Evolutionary conservation across 2,113 vertebrate genomes (phyloP).

Genomic region (Lathamus discolor): DNA sequence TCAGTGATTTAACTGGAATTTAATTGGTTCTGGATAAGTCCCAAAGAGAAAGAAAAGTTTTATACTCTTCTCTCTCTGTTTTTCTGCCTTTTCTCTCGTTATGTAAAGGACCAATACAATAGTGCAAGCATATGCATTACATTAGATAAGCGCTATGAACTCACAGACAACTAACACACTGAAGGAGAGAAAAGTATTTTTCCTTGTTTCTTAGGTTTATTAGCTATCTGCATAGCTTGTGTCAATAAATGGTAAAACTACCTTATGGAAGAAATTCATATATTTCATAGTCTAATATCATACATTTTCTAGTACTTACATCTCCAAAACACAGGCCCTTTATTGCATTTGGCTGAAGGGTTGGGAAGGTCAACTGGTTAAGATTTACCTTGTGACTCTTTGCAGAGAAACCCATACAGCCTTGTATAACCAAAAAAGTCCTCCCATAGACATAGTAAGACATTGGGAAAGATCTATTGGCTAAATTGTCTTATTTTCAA

Average conservation of each 20-base stretch:
- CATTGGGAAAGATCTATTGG: neutral
- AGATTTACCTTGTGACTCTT: neutral
- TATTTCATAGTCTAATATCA: neutral
- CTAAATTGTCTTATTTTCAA: neutral
- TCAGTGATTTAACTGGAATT: neutral
- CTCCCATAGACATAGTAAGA: neutral
- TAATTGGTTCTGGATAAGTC: neutral
- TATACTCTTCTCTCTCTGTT: neutral
- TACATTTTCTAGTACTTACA: neutral
- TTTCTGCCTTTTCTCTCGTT: neutral
- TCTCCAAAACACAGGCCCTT: neutral
- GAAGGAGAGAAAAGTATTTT: neutral
- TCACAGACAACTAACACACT: neutral
- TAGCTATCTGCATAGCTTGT: neutral
- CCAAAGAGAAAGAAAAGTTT: neutral
- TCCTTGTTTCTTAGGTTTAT: neutral
- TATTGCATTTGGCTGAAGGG: neutral
- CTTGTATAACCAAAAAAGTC: neutral
- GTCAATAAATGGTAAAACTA: neutral
- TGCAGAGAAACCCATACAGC: neutral
- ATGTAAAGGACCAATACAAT: neutral
- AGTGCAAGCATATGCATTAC: neutral
- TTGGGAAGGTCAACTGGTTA: neutral
- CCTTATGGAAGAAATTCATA: neutral
- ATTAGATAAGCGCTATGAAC: neutral